Evolutionary conservation across 2,113 vertebrate species (phyloP), one percentile per base, ranked within the genome.

Genomic region (Platycercus adscitus): DNA sequence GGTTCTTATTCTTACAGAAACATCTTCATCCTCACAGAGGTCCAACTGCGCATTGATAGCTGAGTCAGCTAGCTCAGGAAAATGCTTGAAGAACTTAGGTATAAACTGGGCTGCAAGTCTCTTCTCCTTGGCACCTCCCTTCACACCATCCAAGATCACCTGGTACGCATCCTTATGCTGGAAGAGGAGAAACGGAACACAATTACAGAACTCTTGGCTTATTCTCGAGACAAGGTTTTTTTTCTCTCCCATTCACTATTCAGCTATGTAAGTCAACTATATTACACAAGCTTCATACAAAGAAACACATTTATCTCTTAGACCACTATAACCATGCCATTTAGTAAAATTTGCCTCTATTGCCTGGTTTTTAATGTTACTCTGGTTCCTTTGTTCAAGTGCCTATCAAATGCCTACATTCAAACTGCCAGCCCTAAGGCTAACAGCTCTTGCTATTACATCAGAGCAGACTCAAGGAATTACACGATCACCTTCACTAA

Each of bases 111-210:
- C 99, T 55, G 99, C 99, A 93, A 99, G 97, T 56, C 99, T 98
- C 95, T 99, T 99, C 96, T 99, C 99, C 97, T 99, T 99, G 8
- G 99, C 98, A 52, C 99, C 99, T n/a, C 99, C 99, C 93, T 99
- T 99, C 56, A 99, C 99, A 5, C 99, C 99, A 96, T 99, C 98
- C 94, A 99, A 70, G 94, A 99, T 99, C 0, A 97, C 98, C 70
- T 99, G 99, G 96, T 99, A 99, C 1, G 99, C 98, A 98, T 99
- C 99, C 98, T 99, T 99, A 97, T 99, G 99, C 99, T 99, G 94
- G 50, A 97, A 95, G 77, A 75, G 33, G 65, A 91, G 95, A 96
- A 76, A 0, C 16, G 63, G 37, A 86, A 70, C 2, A 44, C 33
- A 24, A 47, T 72, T 0, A 23, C 25, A 76, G 61, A 86, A 82